These are phyloP conservation scores for Busseola fusca DNA, from an alignment of 2,888 invertebrate genomes.

Conservation along the genomic window DNA sequence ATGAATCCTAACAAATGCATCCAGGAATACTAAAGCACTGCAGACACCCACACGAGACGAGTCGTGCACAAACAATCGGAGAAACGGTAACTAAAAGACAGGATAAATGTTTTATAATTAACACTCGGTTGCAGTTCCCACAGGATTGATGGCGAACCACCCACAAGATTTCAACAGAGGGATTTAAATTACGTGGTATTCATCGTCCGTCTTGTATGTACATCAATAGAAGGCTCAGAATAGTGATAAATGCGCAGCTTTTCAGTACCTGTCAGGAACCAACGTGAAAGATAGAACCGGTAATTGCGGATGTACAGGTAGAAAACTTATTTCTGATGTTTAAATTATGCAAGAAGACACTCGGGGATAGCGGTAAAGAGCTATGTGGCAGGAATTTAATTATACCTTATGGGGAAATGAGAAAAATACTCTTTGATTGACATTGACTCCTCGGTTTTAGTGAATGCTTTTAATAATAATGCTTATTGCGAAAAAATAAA, in stretches of 20 bases:
- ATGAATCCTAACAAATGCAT: conserved; percentile 37
- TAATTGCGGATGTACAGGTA: conserved; percentile 69
- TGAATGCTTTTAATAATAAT: not conserved
- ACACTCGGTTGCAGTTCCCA: conserved; percentile 69
- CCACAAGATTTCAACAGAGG: conserved; percentile 74
- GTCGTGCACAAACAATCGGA: conserved; percentile 62
- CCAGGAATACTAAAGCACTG: conserved; percentile 44
- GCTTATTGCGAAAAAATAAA: not conserved
- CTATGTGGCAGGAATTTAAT: conserved; percentile 28
- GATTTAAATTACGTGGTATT: conserved; percentile 81
- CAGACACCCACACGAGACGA: conserved; percentile 55
- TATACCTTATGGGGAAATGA: conserved; percentile 11
- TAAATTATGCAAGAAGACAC: conserved; percentile 58
- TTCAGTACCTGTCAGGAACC: conserved; percentile 74
- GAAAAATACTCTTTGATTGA: conserved; percentile 4
- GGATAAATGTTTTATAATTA: conserved; percentile 75
- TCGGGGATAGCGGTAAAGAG: conserved; percentile 38
- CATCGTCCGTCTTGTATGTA: conserved; percentile 74
- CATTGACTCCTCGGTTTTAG: not conserved
- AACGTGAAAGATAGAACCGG: conserved; percentile 74
- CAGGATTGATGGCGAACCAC: conserved; percentile 78
- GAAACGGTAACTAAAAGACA: conserved; percentile 65
- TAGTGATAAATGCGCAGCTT: conserved; percentile 82
- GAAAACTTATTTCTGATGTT: conserved; percentile 59
- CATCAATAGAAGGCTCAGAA: conserved; percentile 74